phyloP scores from a whole-genome alignment of 2,113 vertebrate species.

The Mohoua ochrocephala region DNA sequence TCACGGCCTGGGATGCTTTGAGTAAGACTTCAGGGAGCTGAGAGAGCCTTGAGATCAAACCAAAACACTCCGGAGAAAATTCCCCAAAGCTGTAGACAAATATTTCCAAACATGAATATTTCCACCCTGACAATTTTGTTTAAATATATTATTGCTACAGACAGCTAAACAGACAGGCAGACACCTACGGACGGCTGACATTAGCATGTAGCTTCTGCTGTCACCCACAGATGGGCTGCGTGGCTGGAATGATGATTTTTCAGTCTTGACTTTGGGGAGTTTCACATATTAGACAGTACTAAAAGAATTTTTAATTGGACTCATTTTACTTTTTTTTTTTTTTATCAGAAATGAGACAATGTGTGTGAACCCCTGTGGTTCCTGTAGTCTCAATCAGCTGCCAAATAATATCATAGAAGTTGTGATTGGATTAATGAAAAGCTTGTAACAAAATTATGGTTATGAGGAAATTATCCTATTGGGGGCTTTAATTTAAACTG shows the following conservation, averaged over 20 bases:
- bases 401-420: slow-evolving; percentile 65
- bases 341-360: slow-evolving; percentile 64
- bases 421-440: slow-evolving; percentile 74
- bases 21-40: not conserved
- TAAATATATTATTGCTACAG: not conserved
- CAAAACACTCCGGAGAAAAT: not conserved
- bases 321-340: not conserved
- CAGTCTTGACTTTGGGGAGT: slow-evolving; percentile 32
- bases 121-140: not conserved
- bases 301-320: slow-evolving; percentile 63
- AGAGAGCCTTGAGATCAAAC: not conserved
- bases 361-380: slow-evolving; percentile 41
- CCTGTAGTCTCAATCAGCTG: slow-evolving; percentile 54
- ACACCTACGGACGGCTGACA: not conserved
- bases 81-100: not conserved
- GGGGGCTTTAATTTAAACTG: slow-evolving; percentile 58
- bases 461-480: slow-evolving; percentile 59
- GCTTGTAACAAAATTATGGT: slow-evolving; percentile 68
- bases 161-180: not conserved
- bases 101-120: not conserved
- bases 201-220: slow-evolving; percentile 12
- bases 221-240: not conserved
- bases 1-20: not conserved
- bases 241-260: slow-evolving; percentile 44
- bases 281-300: slow-evolving; percentile 25